Percentiles rank a stretch among this genome's conserved stretches.
Conservation (phyloP, 2,113 vertebrate species). For the Alosa alosa region DNA sequence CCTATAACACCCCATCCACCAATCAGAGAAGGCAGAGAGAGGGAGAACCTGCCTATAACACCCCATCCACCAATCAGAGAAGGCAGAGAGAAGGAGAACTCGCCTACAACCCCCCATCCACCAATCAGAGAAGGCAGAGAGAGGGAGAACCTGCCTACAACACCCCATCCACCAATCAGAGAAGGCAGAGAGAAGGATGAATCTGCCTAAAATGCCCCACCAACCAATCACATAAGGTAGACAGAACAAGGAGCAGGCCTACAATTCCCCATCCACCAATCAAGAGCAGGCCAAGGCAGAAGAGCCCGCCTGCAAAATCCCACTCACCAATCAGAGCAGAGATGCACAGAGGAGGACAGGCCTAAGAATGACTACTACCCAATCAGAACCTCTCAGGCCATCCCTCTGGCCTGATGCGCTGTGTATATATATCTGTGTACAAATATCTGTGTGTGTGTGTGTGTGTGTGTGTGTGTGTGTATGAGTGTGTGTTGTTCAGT, state of each 20-base stretch:
- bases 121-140: slow-evolving; percentile 9
- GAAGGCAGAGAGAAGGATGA: background rate
- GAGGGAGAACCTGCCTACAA: slow-evolving; percentile 25
- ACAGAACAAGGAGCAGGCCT: background rate
- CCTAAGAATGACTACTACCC: background rate
- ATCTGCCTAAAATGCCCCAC: background rate
- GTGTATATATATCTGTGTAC: slow-evolving; percentile 9
- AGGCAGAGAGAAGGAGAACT: background rate
- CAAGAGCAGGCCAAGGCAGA: slow-evolving; percentile 18
- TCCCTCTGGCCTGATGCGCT: background rate
- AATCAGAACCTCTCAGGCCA: background rate
- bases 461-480: background rate
- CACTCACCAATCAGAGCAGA: background rate
- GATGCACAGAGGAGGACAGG: background rate
- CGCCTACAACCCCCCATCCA: background rate
- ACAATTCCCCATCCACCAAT: background rate
- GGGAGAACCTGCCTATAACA: slow-evolving; percentile 22
- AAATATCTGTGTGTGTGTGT: background rate
- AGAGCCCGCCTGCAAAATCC: slow-evolving; percentile 12
- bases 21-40: slow-evolving; percentile 10
- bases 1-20: background rate
- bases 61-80: background rate
- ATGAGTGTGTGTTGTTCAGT: background rate
- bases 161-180: background rate
- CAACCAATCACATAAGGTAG: background rate